phyloP scores from a whole-genome alignment of 2,888 invertebrate species.

The Drosophila recens region DNA sequence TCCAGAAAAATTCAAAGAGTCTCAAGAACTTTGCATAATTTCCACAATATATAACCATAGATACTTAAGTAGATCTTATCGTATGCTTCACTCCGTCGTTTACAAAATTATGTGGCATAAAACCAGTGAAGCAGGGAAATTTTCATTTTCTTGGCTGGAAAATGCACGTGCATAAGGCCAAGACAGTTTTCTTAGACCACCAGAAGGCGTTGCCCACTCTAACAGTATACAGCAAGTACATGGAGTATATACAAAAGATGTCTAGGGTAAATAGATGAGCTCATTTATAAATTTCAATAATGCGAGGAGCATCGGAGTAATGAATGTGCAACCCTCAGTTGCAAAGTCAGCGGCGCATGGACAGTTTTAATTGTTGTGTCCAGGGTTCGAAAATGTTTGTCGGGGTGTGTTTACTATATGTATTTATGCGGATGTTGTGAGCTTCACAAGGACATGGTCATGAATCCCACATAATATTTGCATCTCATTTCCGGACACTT shows the following conservation, averaged over 20 bases:
- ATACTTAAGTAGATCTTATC: constrained; percentile 46
- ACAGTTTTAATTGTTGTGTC: constrained; percentile 63
- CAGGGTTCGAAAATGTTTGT: constrained; percentile 48
- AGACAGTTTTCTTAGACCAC: constrained; percentile 66
- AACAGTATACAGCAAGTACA: constrained; percentile 4
- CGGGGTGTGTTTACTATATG: constrained; percentile 32
- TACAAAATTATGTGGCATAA: constrained; percentile 59
- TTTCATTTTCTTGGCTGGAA: constrained; percentile 62
- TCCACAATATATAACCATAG: constrained; percentile 25
- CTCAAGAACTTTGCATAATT: constrained; percentile 57
- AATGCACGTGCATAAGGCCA: constrained; percentile 71
- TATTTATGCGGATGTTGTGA: constrained; percentile 41
- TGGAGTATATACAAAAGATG: neutral
- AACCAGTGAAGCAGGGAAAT: constrained; percentile 71
- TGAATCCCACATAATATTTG: constrained; percentile 85
- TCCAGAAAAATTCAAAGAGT: constrained; percentile 6
- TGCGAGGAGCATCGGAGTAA: constrained; percentile 38
- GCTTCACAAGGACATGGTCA: constrained; percentile 80
- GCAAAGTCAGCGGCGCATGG: constrained; percentile 66
- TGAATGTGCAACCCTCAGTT: constrained; percentile 65
- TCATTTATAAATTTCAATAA: constrained; percentile 60
- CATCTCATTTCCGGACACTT: constrained; percentile 85
- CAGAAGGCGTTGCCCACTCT: constrained; percentile 34
- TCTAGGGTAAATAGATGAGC: constrained; percentile 58
- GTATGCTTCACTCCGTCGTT: constrained; percentile 12